These are phyloP conservation scores for Oreohelix idahoensis DNA, from an alignment of 1,140 invertebrate species.

Conservation along the genomic window DNA sequence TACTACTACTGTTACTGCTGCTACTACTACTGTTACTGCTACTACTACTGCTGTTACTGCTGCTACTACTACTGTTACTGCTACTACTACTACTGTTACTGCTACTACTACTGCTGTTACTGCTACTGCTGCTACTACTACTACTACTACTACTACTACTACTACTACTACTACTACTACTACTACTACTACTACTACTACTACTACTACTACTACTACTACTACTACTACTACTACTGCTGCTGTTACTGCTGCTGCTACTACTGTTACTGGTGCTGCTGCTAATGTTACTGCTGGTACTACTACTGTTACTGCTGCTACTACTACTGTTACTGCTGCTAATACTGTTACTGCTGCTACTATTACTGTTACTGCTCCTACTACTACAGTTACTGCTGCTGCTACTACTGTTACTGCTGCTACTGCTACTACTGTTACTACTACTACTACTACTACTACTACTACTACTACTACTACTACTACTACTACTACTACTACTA, in stretches of 20 bases:
- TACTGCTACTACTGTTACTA: conserved; percentile 21
- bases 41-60: conserved; percentile 17
- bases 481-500: conserved; percentile 30
- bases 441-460: conserved; percentile 12
- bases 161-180: background rate
- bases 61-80: conserved; percentile 30
- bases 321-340: conserved; percentile 20
- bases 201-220: conserved; percentile 26
- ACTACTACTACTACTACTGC: conserved; percentile 17
- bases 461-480: conserved; percentile 18
- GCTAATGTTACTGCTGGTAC: background rate
- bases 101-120: conserved; percentile 23
- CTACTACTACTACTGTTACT: conserved; percentile 18
- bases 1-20: background rate
- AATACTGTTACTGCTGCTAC: conserved; percentile 23
- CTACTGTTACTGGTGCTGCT: background rate
- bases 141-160: conserved; percentile 1
- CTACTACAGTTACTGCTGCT: background rate
- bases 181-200: background rate
- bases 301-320: background rate
- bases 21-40: conserved; percentile 16
- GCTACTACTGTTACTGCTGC: conserved; percentile 4
- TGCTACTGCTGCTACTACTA: background rate
- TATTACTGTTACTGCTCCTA: conserved; percentile 24
- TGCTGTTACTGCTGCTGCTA: conserved; percentile 5